Evolutionary conservation across 2,888 invertebrate genomes (phyloP).

Genomic region (Acrobasis consociella): DNA sequence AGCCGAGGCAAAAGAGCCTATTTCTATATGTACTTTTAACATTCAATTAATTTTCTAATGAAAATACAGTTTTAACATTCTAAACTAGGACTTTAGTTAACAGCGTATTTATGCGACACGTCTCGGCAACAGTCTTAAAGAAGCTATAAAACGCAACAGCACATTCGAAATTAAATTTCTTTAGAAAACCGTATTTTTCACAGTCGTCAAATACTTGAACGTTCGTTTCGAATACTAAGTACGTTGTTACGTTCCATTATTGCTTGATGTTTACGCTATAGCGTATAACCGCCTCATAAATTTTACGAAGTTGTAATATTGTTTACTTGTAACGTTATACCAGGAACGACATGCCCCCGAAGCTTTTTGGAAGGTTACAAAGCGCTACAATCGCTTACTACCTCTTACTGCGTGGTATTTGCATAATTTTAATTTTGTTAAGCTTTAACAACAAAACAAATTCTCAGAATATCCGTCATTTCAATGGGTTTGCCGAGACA

Average conservation of each 20-base stretch:
- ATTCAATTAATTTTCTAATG: background rate
- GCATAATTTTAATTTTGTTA: constrained; percentile 61
- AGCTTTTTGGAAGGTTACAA: constrained; percentile 53
- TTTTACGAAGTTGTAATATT: constrained; percentile 73
- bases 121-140: constrained; percentile 7
- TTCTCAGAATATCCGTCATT: background rate
- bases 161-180: constrained; percentile 27
- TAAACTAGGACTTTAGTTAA: background rate
- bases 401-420: constrained; percentile 54
- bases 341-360: constrained; percentile 44
- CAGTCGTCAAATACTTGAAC: constrained; percentile 28
- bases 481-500: background rate
- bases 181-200: constrained; percentile 27
- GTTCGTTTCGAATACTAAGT: constrained; percentile 46
- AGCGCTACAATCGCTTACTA: constrained; percentile 47
- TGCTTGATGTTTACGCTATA: constrained; percentile 60
- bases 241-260: constrained; percentile 50
- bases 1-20: background rate
- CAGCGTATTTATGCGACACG: background rate
- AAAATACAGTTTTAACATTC: background rate
- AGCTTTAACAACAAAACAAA: constrained; percentile 13
- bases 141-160: constrained; percentile 24
- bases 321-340: constrained; percentile 41
- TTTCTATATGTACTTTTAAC: background rate
- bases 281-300: constrained; percentile 71